Evolutionary conservation across 2,797 vertebrate species (phyloP).

Genomic region (Periophthalmus magnuspinnatus): DNA sequence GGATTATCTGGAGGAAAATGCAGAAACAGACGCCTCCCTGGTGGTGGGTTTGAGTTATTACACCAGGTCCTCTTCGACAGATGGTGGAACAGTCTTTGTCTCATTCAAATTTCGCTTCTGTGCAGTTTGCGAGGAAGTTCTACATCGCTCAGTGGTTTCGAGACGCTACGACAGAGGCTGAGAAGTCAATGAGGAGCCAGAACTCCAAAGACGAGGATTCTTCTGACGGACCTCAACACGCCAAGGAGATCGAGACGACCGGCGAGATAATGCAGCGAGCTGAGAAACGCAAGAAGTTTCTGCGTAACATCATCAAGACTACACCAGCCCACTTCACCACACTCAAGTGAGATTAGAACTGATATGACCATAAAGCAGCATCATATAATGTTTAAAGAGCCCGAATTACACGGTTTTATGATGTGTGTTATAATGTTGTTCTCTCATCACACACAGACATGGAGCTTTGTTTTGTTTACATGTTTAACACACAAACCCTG

Average conservation of each 20-base stretch:
- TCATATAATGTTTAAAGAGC: background rate
- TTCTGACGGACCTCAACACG: constrained; percentile 90
- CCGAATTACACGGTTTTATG: too few species aligned
- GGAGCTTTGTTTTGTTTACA: too few species aligned
- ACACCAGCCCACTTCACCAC: constrained; percentile 88
- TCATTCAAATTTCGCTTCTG: constrained; percentile 8
- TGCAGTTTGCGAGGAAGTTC: constrained; percentile 95
- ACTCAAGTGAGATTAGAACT: constrained; percentile 80
- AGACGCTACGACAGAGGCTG: constrained; percentile 93
- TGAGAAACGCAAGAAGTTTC: constrained; percentile 92
- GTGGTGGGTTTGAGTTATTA: constrained; percentile 77
- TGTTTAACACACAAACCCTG: too few species aligned
- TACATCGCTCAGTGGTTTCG: constrained; percentile 97
- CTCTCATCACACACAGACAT: too few species aligned
- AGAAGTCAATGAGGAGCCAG: constrained; percentile 95
- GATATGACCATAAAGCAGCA: background rate
- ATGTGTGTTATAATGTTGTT: too few species aligned
- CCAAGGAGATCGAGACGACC: constrained; percentile 91
- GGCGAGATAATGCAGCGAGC: constrained; percentile 96
- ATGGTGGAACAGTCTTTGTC: background rate
- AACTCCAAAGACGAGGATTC: constrained; percentile 90
- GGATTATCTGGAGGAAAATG: constrained; percentile 93
- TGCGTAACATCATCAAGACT: constrained; percentile 90
- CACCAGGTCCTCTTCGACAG: background rate
- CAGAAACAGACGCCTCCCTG: constrained; percentile 91